Conservation (phyloP, 1,140 invertebrate genomes). For the Plodia interpunctella region DNA sequence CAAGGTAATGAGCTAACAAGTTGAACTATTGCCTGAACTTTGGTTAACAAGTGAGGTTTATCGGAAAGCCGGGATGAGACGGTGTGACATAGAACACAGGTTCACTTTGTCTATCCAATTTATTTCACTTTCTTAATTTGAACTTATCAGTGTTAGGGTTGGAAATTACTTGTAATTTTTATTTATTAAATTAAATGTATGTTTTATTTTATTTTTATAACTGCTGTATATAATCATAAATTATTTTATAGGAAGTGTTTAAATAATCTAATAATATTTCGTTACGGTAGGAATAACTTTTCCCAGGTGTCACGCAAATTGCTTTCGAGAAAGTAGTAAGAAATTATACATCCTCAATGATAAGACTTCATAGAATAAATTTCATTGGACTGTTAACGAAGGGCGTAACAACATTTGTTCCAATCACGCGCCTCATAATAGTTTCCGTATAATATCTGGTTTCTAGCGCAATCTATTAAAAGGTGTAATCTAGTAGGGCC, state of each 20-base stretch:
- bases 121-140: constrained; percentile 30
- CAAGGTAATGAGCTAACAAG: constrained; percentile 26
- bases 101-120: constrained; percentile 40
- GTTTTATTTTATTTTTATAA: too few species aligned
- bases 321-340: too few species aligned
- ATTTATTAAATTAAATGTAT: too few species aligned
- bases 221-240: too few species aligned
- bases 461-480: background rate
- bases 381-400: background rate
- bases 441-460: constrained; percentile 3
- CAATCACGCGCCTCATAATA: background rate
- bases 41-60: constrained; percentile 6
- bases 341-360: background rate
- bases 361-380: background rate
- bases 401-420: background rate
- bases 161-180: background rate
- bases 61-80: constrained; percentile 1
- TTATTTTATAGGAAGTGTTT: too few species aligned
- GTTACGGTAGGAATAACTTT: too few species aligned
- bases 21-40: constrained; percentile 21
- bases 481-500: constrained; percentile 4
- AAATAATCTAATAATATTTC: too few species aligned
- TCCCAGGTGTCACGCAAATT: too few species aligned
- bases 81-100: constrained; percentile 19
- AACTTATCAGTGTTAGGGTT: constrained; percentile 17